These are phyloP conservation scores for Ormyrus thymus DNA, from an alignment of 2,888 invertebrate genomes.

Conservation along the genomic window DNA sequence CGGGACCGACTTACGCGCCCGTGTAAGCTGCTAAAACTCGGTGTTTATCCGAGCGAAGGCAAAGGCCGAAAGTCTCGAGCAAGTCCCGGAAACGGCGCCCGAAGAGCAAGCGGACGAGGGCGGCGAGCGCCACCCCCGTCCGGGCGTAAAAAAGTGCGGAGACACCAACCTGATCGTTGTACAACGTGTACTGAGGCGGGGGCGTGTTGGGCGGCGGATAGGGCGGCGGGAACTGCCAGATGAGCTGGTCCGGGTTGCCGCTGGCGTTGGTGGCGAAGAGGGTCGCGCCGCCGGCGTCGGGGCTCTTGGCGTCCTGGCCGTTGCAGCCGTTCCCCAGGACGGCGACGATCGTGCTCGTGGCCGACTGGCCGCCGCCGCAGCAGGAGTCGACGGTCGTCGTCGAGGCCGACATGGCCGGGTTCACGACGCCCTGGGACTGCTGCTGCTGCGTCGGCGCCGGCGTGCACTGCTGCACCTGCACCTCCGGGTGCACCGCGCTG, in stretches of 20 bases:
- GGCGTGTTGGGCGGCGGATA: slow-evolving; percentile 75
- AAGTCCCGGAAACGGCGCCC: neutral
- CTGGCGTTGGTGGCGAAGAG: slow-evolving; percentile 67
- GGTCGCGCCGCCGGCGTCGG: slow-evolving; percentile 73
- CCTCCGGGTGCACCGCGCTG: slow-evolving; percentile 82
- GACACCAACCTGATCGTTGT: slow-evolving; percentile 86
- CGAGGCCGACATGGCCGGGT: slow-evolving; percentile 41
- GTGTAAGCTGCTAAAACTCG: too few species aligned
- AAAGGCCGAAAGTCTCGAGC: too few species aligned
- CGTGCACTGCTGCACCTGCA: slow-evolving; percentile 46
- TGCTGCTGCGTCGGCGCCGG: slow-evolving; percentile 48
- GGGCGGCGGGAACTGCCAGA: slow-evolving; percentile 90
- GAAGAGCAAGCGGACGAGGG: neutral
- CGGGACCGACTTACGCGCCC: too few species aligned
- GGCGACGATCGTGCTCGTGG: slow-evolving; percentile 56
- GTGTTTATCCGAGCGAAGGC: too few species aligned
- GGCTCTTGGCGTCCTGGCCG: slow-evolving; percentile 4
- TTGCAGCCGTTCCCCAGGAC: slow-evolving; percentile 43
- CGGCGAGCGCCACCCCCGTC: too few species aligned
- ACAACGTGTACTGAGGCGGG: slow-evolving; percentile 85
- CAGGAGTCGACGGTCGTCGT: slow-evolving; percentile 48
- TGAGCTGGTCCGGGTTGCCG: slow-evolving; percentile 78
- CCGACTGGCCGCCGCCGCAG: slow-evolving; percentile 49
- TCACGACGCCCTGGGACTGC: slow-evolving; percentile 53
- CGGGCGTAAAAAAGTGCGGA: slow-evolving; percentile 49